Conservation (phyloP, 2,797 vertebrate species). For the Champsocephalus esox region DNA sequence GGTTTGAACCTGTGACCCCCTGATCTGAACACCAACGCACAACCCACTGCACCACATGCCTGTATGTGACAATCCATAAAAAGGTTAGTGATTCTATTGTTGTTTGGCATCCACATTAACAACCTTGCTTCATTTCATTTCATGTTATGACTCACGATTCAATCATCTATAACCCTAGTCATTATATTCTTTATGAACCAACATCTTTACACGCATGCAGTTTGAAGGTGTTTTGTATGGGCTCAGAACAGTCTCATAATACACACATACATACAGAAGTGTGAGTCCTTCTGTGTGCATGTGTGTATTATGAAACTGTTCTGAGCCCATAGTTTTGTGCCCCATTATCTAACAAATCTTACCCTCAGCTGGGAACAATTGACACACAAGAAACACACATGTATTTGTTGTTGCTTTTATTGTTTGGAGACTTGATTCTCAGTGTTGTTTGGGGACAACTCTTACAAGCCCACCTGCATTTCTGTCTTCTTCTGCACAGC, state of each 20-base stretch:
- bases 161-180: not conserved
- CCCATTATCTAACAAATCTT: too few relatives aligned
- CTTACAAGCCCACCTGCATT: constrained; percentile 10
- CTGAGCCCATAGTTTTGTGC: not conserved
- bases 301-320: too few relatives aligned
- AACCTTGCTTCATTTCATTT: not conserved
- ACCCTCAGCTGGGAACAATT: not conserved
- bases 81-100: not conserved
- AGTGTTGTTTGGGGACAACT: constrained; percentile 21
- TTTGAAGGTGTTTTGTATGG: not conserved
- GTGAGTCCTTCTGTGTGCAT: too few relatives aligned
- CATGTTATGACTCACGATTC: too few relatives aligned
- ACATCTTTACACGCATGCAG: not conserved
- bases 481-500: constrained; percentile 16
- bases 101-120: not conserved
- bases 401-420: not conserved
- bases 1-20: too few relatives aligned
- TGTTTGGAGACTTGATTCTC: constrained; percentile 16
- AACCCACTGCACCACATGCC: too few relatives aligned
- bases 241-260: too few relatives aligned
- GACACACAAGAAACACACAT: not conserved
- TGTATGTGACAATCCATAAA: not conserved
- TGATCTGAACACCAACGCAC: too few relatives aligned
- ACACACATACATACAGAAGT: too few relatives aligned
- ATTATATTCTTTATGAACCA: not conserved